Evolutionary conservation across 2,113 vertebrate species (phyloP).

Genomic region (Melanocharis versteri): DNA sequence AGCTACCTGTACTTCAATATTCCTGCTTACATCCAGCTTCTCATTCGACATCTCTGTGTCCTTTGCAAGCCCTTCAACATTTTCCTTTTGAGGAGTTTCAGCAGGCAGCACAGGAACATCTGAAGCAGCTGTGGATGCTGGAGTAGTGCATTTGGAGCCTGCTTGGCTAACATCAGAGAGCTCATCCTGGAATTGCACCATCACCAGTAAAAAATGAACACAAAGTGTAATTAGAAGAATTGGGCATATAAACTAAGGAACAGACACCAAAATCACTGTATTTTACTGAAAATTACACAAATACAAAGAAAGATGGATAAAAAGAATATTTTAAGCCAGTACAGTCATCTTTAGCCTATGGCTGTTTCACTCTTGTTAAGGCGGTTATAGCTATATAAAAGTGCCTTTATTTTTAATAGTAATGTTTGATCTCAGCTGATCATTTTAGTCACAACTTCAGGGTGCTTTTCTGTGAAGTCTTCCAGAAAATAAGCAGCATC

Average conservation of each 20-base stretch:
- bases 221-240: not conserved
- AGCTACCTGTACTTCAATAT: constrained; percentile 76
- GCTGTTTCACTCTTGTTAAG: not conserved
- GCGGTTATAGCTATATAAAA: not conserved
- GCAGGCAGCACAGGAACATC: constrained; percentile 70
- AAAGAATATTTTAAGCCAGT: not conserved
- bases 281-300: not conserved
- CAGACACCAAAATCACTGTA: not conserved
- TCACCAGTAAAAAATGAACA: not conserved
- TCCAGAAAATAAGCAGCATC: not conserved
- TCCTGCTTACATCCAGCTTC: constrained; percentile 78
- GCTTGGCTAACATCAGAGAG: constrained; percentile 77
- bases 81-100: constrained; percentile 71
- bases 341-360: not conserved
- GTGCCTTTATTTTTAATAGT: not conserved
- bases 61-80: constrained; percentile 72
- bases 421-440: not conserved
- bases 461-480: not conserved
- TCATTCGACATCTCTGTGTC: constrained; percentile 69
- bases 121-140: constrained; percentile 76
- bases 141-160: constrained; percentile 82
- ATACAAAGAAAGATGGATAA: not conserved
- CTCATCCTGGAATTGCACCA: constrained; percentile 83
- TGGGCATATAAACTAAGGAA: not conserved
- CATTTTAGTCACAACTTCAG: not conserved